Evolutionary conservation across 2,888 invertebrate genomes (phyloP), one percentile per base, ranked within the genome.

Genomic region (Nemurella pictetii): DNA sequence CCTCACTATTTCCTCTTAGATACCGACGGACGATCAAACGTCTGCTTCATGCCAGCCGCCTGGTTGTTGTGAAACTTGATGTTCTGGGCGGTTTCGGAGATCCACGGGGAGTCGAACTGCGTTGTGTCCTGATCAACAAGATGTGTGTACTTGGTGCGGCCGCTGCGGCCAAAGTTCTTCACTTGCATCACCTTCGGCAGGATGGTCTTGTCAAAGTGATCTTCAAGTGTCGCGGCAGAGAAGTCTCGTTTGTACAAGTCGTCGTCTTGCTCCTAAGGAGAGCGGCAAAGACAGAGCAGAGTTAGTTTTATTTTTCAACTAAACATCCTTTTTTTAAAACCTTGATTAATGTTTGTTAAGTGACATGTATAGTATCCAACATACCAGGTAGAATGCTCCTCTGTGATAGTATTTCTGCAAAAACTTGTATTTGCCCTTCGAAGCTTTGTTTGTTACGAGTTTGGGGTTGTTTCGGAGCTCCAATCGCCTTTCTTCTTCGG

Each of bases 331-430:
- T 36, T 9, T 9, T 9, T 9, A 9, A 9, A 36, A 9, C 36
- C 7, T 9, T 36, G 7, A 36, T 36, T 36, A 36, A 36, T 36
- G 15, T 36, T 36, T 36, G 7, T 9, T 9, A 15, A 36, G 36
- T 36, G 36, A 36, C 7, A 9, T 7, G 36, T 7, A 36, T 9
- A 36, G 12, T 75, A 75, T 26, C 2, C 82, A 80, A 86, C 90
- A 90, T 89, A 93, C 93, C 93, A 99, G 92, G 90, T 97, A 99
- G 93, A 99, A 99, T 1, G 98, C 99, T 90, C 99, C 99, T 89
- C 99, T 95, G 93, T 99, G 99, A 90, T 98, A 99, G 90, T 99
- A 99, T 90, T 99, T 99, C 92, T 99, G 99, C 88, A 99, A 92
- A 91, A 99, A 99, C 91, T 99, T 99, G 93, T 99, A 99, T 92